Evolutionary conservation across 2,113 vertebrate species (phyloP).

Genomic region (Holacanthus passer): DNA sequence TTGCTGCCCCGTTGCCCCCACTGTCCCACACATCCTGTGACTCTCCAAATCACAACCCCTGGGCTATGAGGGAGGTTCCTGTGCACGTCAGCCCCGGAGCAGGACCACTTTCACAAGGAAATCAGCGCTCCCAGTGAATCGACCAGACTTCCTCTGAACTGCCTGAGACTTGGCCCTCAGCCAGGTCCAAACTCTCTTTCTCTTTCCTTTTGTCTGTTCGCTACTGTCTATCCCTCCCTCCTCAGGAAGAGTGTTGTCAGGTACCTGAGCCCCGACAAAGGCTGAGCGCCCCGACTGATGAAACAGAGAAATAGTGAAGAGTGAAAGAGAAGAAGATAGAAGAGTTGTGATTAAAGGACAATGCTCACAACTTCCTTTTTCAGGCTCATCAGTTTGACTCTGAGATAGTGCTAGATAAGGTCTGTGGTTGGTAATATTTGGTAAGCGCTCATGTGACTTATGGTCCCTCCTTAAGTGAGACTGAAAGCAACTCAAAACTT

Average conservation of each 20-base stretch:
- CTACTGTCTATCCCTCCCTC: constrained; percentile 23
- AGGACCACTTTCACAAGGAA: constrained; percentile 82
- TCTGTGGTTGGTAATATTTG: constrained; percentile 23
- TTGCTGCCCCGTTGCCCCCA: constrained; percentile 57
- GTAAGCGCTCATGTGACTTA: constrained; percentile 32
- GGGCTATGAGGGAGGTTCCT: constrained; percentile 71
- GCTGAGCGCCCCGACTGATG: constrained; percentile 12
- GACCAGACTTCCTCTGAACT: constrained; percentile 76
- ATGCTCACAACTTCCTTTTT: constrained; percentile 40
- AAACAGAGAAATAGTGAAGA: constrained; percentile 6
- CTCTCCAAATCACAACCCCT: constrained; percentile 63
- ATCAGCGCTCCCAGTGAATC: constrained; percentile 70
- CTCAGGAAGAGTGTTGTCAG: constrained; percentile 35
- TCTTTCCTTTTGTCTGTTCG: constrained; percentile 32
- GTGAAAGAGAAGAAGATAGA: constrained; percentile 18
- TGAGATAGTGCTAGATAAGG: constrained; percentile 58
- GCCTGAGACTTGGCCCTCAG: constrained; percentile 61
- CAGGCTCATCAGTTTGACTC: constrained; percentile 32
- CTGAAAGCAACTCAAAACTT: constrained; percentile 1
- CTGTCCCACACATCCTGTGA: constrained; percentile 85
- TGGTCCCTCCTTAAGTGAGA: not conserved
- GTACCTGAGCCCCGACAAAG: constrained; percentile 11
- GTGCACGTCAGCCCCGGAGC: constrained; percentile 69
- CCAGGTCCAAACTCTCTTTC: constrained; percentile 53
- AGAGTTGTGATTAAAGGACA: constrained; percentile 58